These are phyloP conservation scores for Xiphorhynchus erythropygius DNA, from an alignment of 2,797 vertebrate genomes.

Conservation along the genomic window DNA sequence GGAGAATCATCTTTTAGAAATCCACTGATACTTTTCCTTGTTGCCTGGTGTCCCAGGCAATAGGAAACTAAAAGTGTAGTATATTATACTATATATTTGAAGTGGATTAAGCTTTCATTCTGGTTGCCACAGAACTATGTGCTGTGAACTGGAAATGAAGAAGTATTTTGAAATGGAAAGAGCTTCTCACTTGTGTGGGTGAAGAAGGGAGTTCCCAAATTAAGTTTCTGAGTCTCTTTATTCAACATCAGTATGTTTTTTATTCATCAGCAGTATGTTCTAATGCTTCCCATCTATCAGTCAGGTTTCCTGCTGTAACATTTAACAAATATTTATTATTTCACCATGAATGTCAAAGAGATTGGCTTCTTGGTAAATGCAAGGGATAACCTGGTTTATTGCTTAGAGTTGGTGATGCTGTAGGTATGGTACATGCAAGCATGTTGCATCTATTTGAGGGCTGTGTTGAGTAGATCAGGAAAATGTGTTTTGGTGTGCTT, in stretches of 20 bases:
- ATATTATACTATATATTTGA: neutral
- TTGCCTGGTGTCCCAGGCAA: neutral
- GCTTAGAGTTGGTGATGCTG: neutral
- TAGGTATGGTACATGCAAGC: neutral
- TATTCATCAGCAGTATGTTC: neutral
- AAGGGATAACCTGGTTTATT: neutral
- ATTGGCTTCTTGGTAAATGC: neutral
- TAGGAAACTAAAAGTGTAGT: neutral
- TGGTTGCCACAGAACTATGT: neutral
- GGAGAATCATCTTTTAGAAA: neutral
- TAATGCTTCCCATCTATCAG: neutral
- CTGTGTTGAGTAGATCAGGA: neutral
- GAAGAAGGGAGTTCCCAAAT: neutral
- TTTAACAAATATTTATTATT: neutral
- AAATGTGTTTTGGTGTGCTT: neutral
- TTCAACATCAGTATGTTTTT: neutral
- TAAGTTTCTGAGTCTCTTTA: neutral
- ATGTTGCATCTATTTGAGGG: rapidly evolving
- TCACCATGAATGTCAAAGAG: neutral
- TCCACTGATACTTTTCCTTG: neutral
- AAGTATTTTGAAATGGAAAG: neutral
- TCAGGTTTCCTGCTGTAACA: neutral
- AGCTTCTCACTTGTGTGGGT: neutral
- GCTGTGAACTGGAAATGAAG: neutral
- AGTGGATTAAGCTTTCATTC: neutral